phyloP scores from a whole-genome alignment of 2,888 invertebrate species.

The Eupithecia tripunctaria region DNA sequence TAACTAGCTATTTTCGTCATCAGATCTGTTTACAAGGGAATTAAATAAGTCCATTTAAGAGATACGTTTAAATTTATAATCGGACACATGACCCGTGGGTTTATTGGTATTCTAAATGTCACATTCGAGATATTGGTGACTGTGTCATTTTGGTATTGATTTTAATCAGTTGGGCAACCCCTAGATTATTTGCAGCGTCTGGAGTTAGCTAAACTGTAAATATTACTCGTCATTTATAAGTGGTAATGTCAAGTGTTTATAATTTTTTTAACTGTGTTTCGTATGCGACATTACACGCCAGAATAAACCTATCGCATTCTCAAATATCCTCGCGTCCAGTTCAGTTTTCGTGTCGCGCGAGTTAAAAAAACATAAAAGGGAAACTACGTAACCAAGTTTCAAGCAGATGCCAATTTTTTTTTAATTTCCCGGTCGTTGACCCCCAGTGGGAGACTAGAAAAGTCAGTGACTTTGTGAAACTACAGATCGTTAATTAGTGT shows the following conservation, averaged over 20 bases:
- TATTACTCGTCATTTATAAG: background rate
- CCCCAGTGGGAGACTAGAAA: conserved; percentile 52
- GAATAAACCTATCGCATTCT: conserved; percentile 16
- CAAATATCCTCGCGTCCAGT: conserved; percentile 23
- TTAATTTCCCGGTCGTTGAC: conserved; percentile 56
- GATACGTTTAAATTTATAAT: background rate
- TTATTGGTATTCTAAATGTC: background rate
- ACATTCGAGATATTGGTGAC: background rate
- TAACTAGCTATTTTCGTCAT: background rate
- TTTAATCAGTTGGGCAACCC: background rate
- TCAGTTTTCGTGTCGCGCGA: conserved; percentile 37
- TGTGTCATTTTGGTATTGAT: background rate
- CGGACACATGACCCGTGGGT: background rate
- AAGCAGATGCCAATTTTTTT: conserved; percentile 62
- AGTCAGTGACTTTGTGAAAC: conserved; percentile 52
- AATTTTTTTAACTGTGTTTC: background rate
- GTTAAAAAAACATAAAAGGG: conserved; percentile 58
- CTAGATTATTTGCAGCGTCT: background rate
- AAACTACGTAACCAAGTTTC: conserved; percentile 52
- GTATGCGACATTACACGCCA: conserved; percentile 12
- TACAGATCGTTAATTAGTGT: conserved; percentile 21
- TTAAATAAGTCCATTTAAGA: background rate
- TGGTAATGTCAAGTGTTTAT: background rate
- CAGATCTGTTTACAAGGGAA: background rate
- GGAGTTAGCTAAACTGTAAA: background rate